Conservation (phyloP, 2,113 vertebrate genomes). For the Muscicapa adusta region DNA sequence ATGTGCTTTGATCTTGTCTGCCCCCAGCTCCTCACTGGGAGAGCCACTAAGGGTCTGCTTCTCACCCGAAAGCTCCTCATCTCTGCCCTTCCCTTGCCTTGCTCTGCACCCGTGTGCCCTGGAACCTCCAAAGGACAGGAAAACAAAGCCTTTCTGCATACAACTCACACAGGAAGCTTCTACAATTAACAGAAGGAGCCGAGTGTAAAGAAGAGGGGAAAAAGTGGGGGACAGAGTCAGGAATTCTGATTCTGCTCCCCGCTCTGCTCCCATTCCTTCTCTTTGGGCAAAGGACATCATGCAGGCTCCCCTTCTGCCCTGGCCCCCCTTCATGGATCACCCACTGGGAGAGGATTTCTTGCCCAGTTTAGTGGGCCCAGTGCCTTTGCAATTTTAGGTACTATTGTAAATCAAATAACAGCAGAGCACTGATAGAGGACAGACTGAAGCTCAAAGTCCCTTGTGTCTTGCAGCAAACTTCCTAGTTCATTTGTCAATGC, state of each 20-base stretch:
- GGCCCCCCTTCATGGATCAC: not conserved
- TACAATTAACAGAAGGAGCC: not conserved
- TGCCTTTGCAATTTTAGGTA: not conserved
- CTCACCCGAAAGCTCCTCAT: not conserved
- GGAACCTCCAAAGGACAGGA: not conserved
- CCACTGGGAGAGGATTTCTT: not conserved
- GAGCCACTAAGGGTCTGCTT: not conserved
- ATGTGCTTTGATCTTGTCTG: constrained; percentile 1
- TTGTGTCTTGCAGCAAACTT: not conserved
- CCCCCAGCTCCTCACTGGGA: not conserved
- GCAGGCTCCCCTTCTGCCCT: not conserved
- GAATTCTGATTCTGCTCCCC: not conserved
- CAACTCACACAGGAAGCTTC: not conserved
- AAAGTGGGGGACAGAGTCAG: not conserved
- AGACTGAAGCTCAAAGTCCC: not conserved
- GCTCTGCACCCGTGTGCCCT: not conserved
- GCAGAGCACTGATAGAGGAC: not conserved
- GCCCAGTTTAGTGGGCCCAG: not conserved
- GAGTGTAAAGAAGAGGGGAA: not conserved
- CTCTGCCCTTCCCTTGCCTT: not conserved
- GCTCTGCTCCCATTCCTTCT: not conserved
- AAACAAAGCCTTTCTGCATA: not conserved
- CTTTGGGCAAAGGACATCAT: not conserved
- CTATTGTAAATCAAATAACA: not conserved
- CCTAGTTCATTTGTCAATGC: not conserved